Base-by-base conservation (phyloP, 2,113 vertebrate species). In the Elachura formosa region DNA sequence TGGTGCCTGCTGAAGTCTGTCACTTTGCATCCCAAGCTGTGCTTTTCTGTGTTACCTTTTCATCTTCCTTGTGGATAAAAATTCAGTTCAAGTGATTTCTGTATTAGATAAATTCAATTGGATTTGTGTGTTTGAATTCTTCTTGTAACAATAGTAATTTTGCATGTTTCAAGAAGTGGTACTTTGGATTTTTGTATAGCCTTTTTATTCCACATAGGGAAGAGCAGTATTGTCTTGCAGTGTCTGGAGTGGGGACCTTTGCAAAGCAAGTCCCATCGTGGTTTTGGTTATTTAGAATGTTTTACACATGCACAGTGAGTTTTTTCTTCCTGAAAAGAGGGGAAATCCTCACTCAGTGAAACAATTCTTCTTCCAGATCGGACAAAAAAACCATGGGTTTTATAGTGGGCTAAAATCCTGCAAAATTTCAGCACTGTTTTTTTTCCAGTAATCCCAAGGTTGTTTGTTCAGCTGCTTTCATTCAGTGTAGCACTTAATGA, bases 401-500 rank as follows among this genome's bases (percentile, higher is more conserved):
- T 95, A 29, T 86, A 67, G 82, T 54, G 69, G 69, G 62, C 80
- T 93, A 29, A 87, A 86, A 91, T 71, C 58, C 48, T 91, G 7
- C 69, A 82, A 63, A 63, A 75, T 66, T 89, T 95, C 31, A 79
- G 36, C 69, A 40, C 84, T 94, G 6, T 93, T 11, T 68, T 96
- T 95, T 81, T 91, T 34, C 64, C 68, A 72, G 66, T 90, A 74
- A 93, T 95, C 78, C 64, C 54, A 79, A 91, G 72, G 38, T 80
- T 95, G 89, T 96, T 91, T 92, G 33, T 93, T 94, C 59, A 97
- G 62, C 92, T 94, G 90, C 81, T 96, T 96, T 94, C 92, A 72
- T 79, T 94, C 71, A 87, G 23, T 26, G 64, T 62, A 90, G 67
- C 72, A 64, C 61, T 92, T 95, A 85, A 80, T 56, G 34, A 67